Evolutionary conservation across 2,888 invertebrate genomes (phyloP), one percentile per base, ranked within the genome.

Genomic region (Masnerella sp.): DNA sequence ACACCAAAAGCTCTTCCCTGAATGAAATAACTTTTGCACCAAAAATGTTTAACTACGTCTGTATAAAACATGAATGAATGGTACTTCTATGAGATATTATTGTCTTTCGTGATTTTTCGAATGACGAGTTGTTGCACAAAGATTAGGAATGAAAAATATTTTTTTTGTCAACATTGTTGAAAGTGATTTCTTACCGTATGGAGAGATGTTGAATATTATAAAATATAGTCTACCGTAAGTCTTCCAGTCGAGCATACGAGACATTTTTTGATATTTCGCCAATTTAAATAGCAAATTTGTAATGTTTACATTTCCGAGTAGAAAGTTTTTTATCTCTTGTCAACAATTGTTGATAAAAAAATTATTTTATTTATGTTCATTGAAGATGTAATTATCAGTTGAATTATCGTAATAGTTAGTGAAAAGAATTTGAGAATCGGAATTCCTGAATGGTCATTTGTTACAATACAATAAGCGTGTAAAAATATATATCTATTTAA

Each of bases 11-110:
- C 75, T 78, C 79, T 79, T 79, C 79, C 79, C 65, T 67, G 40
- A 74, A 67, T 78, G 70, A 54, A 74, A 77, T 67, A 74, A 77
- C 64, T 77, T 77, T 77, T 79, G 73, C 76, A 77, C 67, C 68
- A 73, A 71, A 77, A 77, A 77, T 45, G 34, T 47, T 42, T 69
- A 74, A 64, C 17, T 38, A 45, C 34, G 17, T 64, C 52, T 69
- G 43, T 58, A 74, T 52, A 62, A 42, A 28, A n/a, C n/a, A n/a
- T n/a, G 64, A 56, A 52, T 70, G 62, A 49, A 67, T 74, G 70
- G 38, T 61, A 47, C 54, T 56, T 59, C 43, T 49, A 47, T 20
- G 62, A 40, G 45, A 51, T 65, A 59, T 42, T 42, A 47, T 36
- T 51, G 32, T 62, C 22, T 56, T 67, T 72, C 61, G 30, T 47